Base-by-base conservation (phyloP, 2,113 vertebrate species). In the Osmerus eperlanus region DNA sequence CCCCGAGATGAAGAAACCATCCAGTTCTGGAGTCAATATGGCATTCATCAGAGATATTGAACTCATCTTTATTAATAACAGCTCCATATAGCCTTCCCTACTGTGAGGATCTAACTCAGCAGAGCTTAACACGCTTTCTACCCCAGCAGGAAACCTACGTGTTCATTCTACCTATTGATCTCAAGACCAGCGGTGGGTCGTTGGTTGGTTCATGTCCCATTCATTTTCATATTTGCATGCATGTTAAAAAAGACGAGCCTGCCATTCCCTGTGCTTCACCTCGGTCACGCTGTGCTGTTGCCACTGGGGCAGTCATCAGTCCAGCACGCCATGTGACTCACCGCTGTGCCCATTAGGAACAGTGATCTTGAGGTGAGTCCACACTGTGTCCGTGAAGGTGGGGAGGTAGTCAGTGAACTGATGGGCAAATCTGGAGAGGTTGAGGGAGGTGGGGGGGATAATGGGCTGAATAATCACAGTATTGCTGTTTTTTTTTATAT, bases 51-150 rank as follows among this genome's bases (percentile, higher is more conserved):
- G 18, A 18, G 36, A 67, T 13, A 23, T 52, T 41, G 65, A 67
- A 19, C 11, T 51, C 65, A 52, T 67, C 41, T 67, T 67, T 51
- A 67, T 67, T 67, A 51, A 67, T 67, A 52, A 18, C 47, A 67
- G 41, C 47, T 67, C 65, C 25, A 53, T 51, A 23, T 19, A 12
- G 18, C 61, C 23, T 21, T 12, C 58, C 55, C 18, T n/a, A 19
- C 71, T 71, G 75, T 36, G 36, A 47, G 23, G n/a, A 54, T 62
- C 72, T 61, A 76, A 11, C 21, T 21, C n/a, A 3, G 6, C 18
- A 15, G 54, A 56, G 25, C 28, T 29, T 29, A 16, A 28, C 60
- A 62, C 14, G 3, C 11, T 3, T 60, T 60, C 58, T 60, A 23
- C 28, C 60, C 41, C 9, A 11, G 41, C 41, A 47, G 41, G 41